Percentiles rank a stretch among this genome's conserved stretches.
phyloP scores from a whole-genome alignment of 2,797 vertebrate genomes.

The Denticeps clupeoides region DNA sequence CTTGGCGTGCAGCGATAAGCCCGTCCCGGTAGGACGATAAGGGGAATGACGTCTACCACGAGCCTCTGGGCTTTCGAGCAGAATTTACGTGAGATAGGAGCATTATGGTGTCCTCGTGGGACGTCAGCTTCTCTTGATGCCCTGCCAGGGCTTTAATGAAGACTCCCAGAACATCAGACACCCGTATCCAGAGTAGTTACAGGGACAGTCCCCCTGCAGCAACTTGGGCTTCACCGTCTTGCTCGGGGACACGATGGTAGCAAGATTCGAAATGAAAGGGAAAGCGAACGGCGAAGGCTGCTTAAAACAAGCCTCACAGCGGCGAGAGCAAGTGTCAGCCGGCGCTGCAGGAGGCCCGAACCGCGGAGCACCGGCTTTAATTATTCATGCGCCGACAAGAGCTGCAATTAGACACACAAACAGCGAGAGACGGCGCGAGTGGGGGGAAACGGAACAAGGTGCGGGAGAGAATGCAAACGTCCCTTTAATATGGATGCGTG shows the following conservation, averaged over 20 bases:
- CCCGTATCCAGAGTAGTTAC: too few species aligned
- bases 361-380: not conserved
- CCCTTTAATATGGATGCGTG: not conserved
- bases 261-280: not conserved
- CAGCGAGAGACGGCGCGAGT: too few species aligned
- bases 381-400: not conserved
- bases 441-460: not conserved
- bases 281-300: not conserved
- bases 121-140: too few species aligned
- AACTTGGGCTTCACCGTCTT: too few species aligned
- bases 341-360: not conserved
- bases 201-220: too few species aligned
- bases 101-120: too few species aligned
- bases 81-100: too few species aligned
- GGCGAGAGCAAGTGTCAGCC: not conserved
- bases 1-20: not conserved
- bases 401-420: not conserved
- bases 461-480: not conserved
- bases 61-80: too few species aligned
- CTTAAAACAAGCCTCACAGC: not conserved
- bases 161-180: too few species aligned
- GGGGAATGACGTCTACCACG: too few species aligned
- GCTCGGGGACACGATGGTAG: too few species aligned
- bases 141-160: too few species aligned
- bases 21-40: not conserved